These are phyloP conservation scores for Bombus fervidus DNA, from an alignment of 1,140 invertebrate genomes.

Conservation along the genomic window DNA sequence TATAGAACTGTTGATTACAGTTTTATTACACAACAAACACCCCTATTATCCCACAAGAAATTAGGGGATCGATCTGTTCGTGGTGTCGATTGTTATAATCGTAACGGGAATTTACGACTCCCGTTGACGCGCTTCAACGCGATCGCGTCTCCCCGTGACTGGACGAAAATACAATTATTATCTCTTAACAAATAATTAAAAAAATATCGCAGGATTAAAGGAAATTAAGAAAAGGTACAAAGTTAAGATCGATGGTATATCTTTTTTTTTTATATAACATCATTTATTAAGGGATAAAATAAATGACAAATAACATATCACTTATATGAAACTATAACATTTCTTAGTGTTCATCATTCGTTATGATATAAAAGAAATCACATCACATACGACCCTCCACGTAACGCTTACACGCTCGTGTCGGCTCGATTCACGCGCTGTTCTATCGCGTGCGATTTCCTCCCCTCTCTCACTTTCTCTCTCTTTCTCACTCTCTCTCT, in stretches of 20 bases:
- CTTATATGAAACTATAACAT: constrained; percentile 83
- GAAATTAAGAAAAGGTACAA: not conserved
- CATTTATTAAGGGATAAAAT: constrained; percentile 83
- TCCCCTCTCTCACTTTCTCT: not conserved
- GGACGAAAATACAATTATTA: too few species aligned
- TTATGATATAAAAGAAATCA: constrained; percentile 83
- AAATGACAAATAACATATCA: constrained; percentile 83
- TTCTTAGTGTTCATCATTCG: constrained; percentile 82
- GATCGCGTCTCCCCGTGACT: too few species aligned
- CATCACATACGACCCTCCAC: constrained; percentile 81
- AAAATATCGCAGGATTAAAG: too few species aligned
- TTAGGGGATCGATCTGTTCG: too few species aligned
- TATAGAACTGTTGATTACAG: too few species aligned
- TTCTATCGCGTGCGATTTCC: not conserved
- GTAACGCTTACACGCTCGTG: constrained; percentile 64
- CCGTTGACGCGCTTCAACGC: too few species aligned
- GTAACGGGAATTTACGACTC: too few species aligned
- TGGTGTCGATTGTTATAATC: too few species aligned
- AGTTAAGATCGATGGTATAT: not conserved
- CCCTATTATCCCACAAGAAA: too few species aligned
- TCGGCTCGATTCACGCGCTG: constrained; percentile 55
- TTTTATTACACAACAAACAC: too few species aligned
- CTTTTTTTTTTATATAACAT: constrained; percentile 81
- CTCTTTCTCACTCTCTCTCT: not conserved
- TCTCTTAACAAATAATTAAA: too few species aligned